Conservation (phyloP, 1,140 invertebrate genomes). For the Diachasmimorpha longicaudata region DNA sequence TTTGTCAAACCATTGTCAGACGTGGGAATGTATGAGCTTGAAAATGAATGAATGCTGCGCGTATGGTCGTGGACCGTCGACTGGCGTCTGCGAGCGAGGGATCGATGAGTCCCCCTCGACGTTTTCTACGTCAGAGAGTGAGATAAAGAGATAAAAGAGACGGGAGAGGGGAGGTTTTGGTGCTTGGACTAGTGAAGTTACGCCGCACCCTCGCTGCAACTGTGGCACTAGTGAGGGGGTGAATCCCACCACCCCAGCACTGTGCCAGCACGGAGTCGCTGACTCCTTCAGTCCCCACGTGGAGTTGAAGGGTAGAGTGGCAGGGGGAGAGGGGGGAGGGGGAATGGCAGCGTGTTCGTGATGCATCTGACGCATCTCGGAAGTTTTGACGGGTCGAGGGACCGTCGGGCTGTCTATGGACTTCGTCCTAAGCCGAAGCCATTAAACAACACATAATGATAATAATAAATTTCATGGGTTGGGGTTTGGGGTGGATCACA, state of each 20-base stretch:
- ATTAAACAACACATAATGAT: too few species aligned
- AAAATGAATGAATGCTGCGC: neutral
- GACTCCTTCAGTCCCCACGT: neutral
- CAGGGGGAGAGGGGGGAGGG: too few species aligned
- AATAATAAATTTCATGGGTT: too few species aligned
- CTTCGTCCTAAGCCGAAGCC: too few species aligned
- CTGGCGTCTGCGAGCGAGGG: slow-evolving; percentile 21
- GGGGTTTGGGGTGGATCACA: too few species aligned
- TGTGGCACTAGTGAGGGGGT: neutral
- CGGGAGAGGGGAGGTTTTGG: neutral
- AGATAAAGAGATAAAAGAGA: neutral
- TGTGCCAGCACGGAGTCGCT: neutral
- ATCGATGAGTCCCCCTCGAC: slow-evolving; percentile 16
- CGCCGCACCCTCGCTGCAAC: neutral
- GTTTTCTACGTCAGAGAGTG: slow-evolving; percentile 2
- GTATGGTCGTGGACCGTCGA: slow-evolving; percentile 21
- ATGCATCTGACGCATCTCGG: neutral
- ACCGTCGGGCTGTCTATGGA: too few species aligned
- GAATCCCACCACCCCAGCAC: neutral
- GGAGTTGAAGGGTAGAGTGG: neutral
- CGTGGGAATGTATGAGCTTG: neutral
- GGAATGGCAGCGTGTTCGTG: neutral
- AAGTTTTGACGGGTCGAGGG: too few species aligned
- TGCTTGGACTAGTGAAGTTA: neutral
- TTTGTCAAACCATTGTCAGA: neutral